Evolutionary conservation across 2,113 vertebrate genomes (phyloP).

Genomic region (Trichomycterus rosablanca): DNA sequence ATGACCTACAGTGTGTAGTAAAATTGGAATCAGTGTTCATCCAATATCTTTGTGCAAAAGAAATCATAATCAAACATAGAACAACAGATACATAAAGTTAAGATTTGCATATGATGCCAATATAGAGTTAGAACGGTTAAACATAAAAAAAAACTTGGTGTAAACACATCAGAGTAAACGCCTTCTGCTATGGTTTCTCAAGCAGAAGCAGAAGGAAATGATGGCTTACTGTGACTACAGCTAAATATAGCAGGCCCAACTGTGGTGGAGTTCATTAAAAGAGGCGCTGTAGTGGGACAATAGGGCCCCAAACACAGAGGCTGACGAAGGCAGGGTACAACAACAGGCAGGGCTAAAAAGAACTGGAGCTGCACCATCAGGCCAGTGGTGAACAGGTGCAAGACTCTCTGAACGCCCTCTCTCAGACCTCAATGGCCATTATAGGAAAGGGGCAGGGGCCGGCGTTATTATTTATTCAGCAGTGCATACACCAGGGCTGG

Average conservation of each 20-base stretch:
- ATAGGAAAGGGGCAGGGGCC: constrained; percentile 62
- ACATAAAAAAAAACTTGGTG: constrained; percentile 3
- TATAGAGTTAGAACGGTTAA: neutral
- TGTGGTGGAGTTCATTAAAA: constrained; percentile 35
- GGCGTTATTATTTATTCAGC: constrained; percentile 76
- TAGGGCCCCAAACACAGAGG: constrained; percentile 26
- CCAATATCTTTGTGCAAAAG: too few relatives aligned
- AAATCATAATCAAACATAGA: too few relatives aligned
- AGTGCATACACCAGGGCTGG: constrained; percentile 53
- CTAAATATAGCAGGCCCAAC: constrained; percentile 32
- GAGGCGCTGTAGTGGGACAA: constrained; percentile 6
- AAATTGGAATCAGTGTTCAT: too few relatives aligned
- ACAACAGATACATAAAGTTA: too few relatives aligned
- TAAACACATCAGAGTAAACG: neutral
- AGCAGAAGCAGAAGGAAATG: constrained; percentile 3
- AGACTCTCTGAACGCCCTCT: constrained; percentile 14
- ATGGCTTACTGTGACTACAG: constrained; percentile 11
- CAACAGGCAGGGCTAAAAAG: constrained; percentile 27
- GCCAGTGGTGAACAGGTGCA: constrained; percentile 50
- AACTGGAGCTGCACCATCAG: constrained; percentile 45
- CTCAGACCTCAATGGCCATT: constrained; percentile 55
- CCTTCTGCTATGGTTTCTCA: constrained; percentile 12
- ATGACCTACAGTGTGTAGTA: too few relatives aligned
- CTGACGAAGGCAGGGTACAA: constrained; percentile 26
- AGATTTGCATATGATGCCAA: too few relatives aligned